Base-by-base conservation (phyloP, 92 coral and sea anemone species). In the Zoanthus solanderi region DNA sequence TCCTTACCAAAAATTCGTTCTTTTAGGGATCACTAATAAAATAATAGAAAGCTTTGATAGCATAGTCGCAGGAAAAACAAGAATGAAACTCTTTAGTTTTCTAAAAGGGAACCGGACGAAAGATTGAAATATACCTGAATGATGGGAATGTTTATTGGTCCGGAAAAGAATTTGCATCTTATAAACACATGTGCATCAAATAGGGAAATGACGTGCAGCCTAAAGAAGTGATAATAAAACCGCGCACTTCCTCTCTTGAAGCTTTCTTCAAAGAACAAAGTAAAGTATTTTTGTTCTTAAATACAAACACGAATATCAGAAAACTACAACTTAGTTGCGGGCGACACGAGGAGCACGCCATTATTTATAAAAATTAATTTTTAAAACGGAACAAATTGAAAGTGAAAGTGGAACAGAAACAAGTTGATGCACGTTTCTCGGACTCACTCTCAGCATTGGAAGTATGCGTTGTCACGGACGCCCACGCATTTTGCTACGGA, bases 401-500 rank as follows among this genome's bases (percentile, higher is more conserved):
- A 58, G 15, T 60, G 15, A 60, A 63, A 7, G 17, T 17, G 28
- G 17, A 63, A 63, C 28, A 14, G 23, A 60, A n/a, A 63, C 69
- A 63, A 17, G 69, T 63, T n/a, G 29, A 17, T 18, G 69, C 69
- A 63, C 69, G 17, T 63, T 18, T n/a, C 69, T 63, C 3, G 17
- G 23, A 14, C n/a, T 14, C n/a, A 58, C 7, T n/a, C 4, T 5
- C 9, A 56, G 12, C 15, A 63, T 5, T 18, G 8, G 29, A n/a
- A 63, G 8, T 18, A 44, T 52, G 61, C 42, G 85, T 81, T 45
- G 85, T 80, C 66, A 80, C 8, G 85, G 85, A 80, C 85, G 85
- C 85, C 85, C 60, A 11, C 85, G 75, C 85, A 30, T 31, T 28
- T 46, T 80, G 74, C 57, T 12, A 37, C 9, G 42, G 32, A 32